Base-by-base conservation (phyloP, 2,888 invertebrate genomes). In the Drosophila kambysellisi region DNA sequence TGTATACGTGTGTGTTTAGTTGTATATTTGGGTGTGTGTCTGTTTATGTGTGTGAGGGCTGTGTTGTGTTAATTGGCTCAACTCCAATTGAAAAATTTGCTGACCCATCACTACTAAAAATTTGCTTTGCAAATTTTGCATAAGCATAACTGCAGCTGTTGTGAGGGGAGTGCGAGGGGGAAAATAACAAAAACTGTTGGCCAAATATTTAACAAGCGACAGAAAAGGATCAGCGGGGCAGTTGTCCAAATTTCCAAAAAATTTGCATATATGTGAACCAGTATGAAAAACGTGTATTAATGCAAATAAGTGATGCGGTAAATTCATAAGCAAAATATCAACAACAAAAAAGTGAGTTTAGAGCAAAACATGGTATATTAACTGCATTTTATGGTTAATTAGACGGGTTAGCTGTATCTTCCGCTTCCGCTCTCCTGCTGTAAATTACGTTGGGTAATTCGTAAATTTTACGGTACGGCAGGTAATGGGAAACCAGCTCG, bases 381-480 rank as follows among this genome's bases (percentile, higher is more conserved):
- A 76, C 70, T 71, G 68, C 64, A 87, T 84, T 83, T 84, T 74
- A 65, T 79, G 88, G 67, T 68, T 84, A 82, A 84, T 89, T 87
- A 87, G 74, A n/a, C 39, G 35, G 61, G 61, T 70, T 79, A 65
- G 62, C 69, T 54, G 48, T 41, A 54, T 66, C 68, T 65, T 74
- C 75, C 83, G 70, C 57, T 66, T 71, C 63, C 59, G 57, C 12
- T 59, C 51, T 37, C 52, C 32, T 35, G 43, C 39, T 64, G 54
- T 32, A 39, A 57, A 46, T 43, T 35, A 57, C 50, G 50, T 59
- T 80, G 78, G 61, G 57, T 68, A 79, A 79, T 86, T 83, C 68
- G 54, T 61, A 68, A 77, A 79, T 89, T 87, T 87, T 56, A 79
- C 74, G 81, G 69, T 70, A 57, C 75, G 56, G 46, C 63, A 54